Base-by-base conservation (phyloP, 1,140 invertebrate species). In the Phymorhynchus buccinoides region DNA sequence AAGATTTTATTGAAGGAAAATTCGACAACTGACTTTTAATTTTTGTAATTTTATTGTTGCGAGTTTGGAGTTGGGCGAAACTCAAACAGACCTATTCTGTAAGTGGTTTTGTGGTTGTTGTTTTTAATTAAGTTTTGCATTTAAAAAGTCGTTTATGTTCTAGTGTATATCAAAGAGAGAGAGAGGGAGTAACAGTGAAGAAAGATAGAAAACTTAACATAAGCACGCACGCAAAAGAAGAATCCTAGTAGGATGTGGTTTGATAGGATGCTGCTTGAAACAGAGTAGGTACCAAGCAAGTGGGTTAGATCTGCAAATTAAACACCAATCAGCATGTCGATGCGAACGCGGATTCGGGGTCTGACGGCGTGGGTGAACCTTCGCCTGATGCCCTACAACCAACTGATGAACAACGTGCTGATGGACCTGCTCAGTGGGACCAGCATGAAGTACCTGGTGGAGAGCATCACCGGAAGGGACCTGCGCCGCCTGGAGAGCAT, bases 361-460 rank as follows among this genome's bases (percentile, higher is more conserved):
- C 92, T 92, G 84, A 93, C 92, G 37, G 91, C 91, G 35, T 93
- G 92, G 92, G 89, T 93, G 62, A 93, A 93, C 83, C 88, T 93
- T 75, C 88, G 92, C 7, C 81, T 92, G 32, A 88, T 88, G 66
- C 89, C 90, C 1, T 92, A 90, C 80, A 90, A 90, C 79, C 90
- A 90, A 42, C 86, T 91, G 14, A 86, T 93, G 52, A 92, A 90
- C 86, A 93, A 93, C 87, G 90, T 92, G 3, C 56, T 93, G 42
- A 92, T 93, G 91, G 92, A 93, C 80, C 75, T 93, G 3, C 86
- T 93, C 41, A 87, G 88, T 80, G 92, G 92, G 12, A 93, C 92
- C 37, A 90, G 91, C 86, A 91, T 93, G 89, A 93, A 93, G 85
- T 88, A 87, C 52, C 87, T 93, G 9, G 83, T 92, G 18, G 92